phyloP scores from a whole-genome alignment of 1,140 invertebrate species.

The Phthorimaea operculella region DNA sequence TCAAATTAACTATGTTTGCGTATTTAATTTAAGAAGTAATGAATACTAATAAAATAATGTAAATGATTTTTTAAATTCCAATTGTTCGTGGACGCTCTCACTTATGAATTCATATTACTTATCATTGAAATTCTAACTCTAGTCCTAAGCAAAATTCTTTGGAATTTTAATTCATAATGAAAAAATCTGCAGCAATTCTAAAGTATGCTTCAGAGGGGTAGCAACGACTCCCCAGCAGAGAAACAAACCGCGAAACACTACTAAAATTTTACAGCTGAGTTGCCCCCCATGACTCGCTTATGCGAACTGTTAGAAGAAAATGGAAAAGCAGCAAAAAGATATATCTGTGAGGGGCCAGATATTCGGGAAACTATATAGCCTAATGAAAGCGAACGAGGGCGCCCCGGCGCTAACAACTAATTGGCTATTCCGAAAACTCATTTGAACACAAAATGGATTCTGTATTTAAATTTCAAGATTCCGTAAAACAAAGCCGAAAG shows the following conservation, averaged over 20 bases:
- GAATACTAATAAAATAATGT: no score
- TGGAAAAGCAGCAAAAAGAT: constrained; percentile 54
- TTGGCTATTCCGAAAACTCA: constrained; percentile 67
- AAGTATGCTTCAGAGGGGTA: neutral
- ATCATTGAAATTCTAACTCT: no score
- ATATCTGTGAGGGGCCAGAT: constrained; percentile 58
- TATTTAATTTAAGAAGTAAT: no score
- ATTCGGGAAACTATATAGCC: constrained; percentile 65
- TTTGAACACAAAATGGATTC: constrained; percentile 67
- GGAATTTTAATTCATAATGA: no score
- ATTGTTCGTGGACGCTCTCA: no score
- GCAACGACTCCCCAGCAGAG: constrained; percentile 6
- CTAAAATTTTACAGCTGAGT: constrained; percentile 55
- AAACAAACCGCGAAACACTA: constrained; percentile 42
- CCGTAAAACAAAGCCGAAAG: constrained; percentile 58
- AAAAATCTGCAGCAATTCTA: neutral
- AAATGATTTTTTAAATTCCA: no score
- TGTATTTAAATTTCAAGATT: constrained; percentile 67
- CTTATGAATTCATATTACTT: no score
- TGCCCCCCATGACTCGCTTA: constrained; percentile 19
- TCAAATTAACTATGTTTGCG: no score
- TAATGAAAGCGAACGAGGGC: constrained; percentile 65
- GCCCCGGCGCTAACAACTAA: constrained; percentile 66
- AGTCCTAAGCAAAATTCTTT: no score
- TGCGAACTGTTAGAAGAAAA: constrained; percentile 43